Conservation (phyloP, 2,797 vertebrate genomes). For the Neomorphus geoffroyi region DNA sequence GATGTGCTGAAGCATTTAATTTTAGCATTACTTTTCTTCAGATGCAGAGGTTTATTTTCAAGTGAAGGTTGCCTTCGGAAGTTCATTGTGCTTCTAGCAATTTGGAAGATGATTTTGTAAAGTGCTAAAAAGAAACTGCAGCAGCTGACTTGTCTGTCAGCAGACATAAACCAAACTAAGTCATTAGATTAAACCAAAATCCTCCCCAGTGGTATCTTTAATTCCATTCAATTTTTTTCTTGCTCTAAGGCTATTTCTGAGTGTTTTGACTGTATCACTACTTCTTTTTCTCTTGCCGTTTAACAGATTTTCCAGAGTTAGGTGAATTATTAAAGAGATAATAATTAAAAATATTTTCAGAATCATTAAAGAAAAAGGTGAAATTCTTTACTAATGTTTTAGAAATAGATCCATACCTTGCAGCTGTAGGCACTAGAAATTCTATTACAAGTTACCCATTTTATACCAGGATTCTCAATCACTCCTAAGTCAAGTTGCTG, state of each 20-base stretch:
- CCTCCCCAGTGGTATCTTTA: constrained; percentile 29
- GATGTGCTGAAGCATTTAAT: constrained; percentile 4
- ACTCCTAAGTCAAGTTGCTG: neutral
- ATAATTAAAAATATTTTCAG: constrained; percentile 14
- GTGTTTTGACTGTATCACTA: neutral
- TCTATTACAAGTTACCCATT: neutral
- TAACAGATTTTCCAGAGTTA: constrained; percentile 22
- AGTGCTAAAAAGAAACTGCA: constrained; percentile 11
- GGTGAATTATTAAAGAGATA: neutral
- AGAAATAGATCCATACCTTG: neutral
- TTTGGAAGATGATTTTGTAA: constrained; percentile 42
- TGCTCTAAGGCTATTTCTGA: constrained; percentile 36
- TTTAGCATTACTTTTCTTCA: constrained; percentile 43
- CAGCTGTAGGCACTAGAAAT: neutral
- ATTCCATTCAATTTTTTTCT: constrained; percentile 6
- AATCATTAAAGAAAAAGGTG: neutral
- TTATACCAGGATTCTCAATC: neutral
- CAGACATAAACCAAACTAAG: constrained; percentile 19
- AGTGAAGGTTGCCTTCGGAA: constrained; percentile 10
- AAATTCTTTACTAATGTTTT: neutral
- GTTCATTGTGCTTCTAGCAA: neutral
- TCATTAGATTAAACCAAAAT: constrained; percentile 15
- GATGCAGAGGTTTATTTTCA: constrained; percentile 17
- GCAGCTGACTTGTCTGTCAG: neutral
- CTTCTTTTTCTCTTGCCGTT: constrained; percentile 12